Evolutionary conservation across 2,113 vertebrate species (phyloP).

Genomic region (Polypterus bichir): DNA sequence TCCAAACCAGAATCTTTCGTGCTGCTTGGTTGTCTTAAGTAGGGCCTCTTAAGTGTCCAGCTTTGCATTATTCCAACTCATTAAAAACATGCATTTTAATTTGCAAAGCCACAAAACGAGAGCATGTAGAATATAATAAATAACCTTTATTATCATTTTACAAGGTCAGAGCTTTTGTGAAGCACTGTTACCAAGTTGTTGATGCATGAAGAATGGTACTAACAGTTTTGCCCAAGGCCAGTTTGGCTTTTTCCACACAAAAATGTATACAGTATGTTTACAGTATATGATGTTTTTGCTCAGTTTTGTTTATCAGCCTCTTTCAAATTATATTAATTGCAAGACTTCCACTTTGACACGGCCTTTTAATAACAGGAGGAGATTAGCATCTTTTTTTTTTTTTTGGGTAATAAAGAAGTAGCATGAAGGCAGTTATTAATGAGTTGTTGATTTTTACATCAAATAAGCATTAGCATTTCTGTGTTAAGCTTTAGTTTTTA

Average conservation of each 20-base stretch:
- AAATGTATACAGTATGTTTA: not conserved
- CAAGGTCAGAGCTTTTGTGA: constrained; percentile 24
- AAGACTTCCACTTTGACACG: constrained; percentile 20
- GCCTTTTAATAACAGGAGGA: constrained; percentile 22
- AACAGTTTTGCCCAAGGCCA: constrained; percentile 42
- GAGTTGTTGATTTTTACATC: not conserved
- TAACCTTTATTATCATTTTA: constrained; percentile 23
- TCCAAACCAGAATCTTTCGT: no score
- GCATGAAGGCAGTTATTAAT: no score
- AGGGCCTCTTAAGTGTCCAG: no score
- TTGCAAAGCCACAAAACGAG: no score
- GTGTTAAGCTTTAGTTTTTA: no score
- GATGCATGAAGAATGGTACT: constrained; percentile 37
- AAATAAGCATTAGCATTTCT: not conserved
- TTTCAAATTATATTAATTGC: constrained; percentile 40
- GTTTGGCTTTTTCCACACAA: constrained; percentile 38
- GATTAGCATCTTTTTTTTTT: no score
- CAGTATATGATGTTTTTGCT: constrained; percentile 34
- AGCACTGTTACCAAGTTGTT: constrained; percentile 41
- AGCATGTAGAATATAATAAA: constrained; percentile 1
- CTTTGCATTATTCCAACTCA: no score
- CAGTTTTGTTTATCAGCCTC: constrained; percentile 39
- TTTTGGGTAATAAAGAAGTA: no score
- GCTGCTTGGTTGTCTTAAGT: no score
- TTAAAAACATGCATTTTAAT: no score